Base-by-base conservation (phyloP, 2,888 invertebrate genomes). In the Sisyra terminalis region DNA sequence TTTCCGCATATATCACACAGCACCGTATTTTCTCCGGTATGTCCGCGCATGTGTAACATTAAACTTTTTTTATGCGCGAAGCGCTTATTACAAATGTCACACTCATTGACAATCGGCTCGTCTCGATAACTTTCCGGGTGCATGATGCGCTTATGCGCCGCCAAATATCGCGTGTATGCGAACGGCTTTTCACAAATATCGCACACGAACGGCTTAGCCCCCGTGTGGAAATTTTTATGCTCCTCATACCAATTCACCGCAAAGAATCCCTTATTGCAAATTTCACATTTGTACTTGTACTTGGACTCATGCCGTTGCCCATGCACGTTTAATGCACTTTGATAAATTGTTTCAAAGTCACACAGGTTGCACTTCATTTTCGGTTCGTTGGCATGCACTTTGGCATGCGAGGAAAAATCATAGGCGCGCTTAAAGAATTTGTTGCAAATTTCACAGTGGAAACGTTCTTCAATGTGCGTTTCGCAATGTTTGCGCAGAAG, bases 1-100 rank as follows among this genome's bases (percentile, higher is more conserved):
- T 73, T 73, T 0, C 73, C 73, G 48, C 75, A 75, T 3, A 69
- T 56, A 44, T 75, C 73, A 46, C 76, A 76, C 0, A 74, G 61
- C 40, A 66, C 64, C 29, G 60, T 59, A 38, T 63, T 63, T 36
- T 58, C 60, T 14, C 69, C 62, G 0, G 68, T 70, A 48, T 73
- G 72, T 7, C 58, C 55, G 32, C 55, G 57, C 61, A 62, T 61
- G 48, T 64, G 64, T 24, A 61, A 47, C 40, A 59, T 59, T 17
- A 63, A 47, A 47, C 61, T 61, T 48, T 62, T 63, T 42, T 57
- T 55, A 47, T 62, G 61, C 40, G 61, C 60, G 47, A 62, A 63
- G 31, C 56, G 52, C 45, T 63, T 63, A 34, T 60, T 57, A 46
- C 64, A 64, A 17, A 64, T 58, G 11, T 57, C 55, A 47, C 64